phyloP scores from a whole-genome alignment of 2,113 vertebrate genomes.

The Porphyrio hochstetteri region DNA sequence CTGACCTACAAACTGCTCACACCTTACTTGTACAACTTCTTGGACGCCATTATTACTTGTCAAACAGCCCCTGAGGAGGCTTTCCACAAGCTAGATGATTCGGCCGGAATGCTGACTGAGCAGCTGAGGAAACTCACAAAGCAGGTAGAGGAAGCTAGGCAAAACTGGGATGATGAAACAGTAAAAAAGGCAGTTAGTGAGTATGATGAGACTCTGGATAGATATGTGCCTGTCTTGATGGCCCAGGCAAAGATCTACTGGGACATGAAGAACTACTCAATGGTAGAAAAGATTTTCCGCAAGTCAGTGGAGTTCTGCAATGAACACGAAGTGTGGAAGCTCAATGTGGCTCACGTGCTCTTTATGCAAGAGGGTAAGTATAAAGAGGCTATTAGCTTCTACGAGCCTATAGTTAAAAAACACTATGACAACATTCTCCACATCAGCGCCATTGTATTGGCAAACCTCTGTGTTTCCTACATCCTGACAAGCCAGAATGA shows the following conservation, averaged over 20 bases:
- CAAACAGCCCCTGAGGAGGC: slow-evolving; percentile 95
- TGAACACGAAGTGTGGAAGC: slow-evolving; percentile 91
- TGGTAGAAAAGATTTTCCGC: slow-evolving; percentile 96
- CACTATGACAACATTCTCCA: slow-evolving; percentile 90
- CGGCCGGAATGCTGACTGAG: slow-evolving; percentile 84
- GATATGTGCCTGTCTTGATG: slow-evolving; percentile 92
- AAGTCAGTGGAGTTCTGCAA: slow-evolving; percentile 93
- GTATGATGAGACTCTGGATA: slow-evolving; percentile 89
- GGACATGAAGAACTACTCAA: slow-evolving; percentile 92
- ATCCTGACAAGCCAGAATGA: slow-evolving; percentile 96
- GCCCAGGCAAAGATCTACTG: slow-evolving; percentile 96
- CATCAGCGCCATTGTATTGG: slow-evolving; percentile 92
- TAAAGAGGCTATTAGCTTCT: slow-evolving; percentile 93
- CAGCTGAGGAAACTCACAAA: slow-evolving; percentile 87
- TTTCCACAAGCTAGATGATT: slow-evolving; percentile 90
- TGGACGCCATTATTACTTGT: slow-evolving; percentile 92
- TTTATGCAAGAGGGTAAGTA: slow-evolving; percentile 98
- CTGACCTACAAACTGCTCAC: slow-evolving; percentile 93
- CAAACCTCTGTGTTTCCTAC: slow-evolving; percentile 96
- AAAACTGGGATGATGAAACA: slow-evolving; percentile 84
- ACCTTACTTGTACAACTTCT: slow-evolving; percentile 91
- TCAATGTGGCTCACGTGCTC: slow-evolving; percentile 94
- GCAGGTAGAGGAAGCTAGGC: slow-evolving; percentile 87
- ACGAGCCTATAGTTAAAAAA: slow-evolving; percentile 96
- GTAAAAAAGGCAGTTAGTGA: slow-evolving; percentile 85